Conservation (phyloP, 2,888 invertebrate species). For the Orthosia gothica region DNA sequence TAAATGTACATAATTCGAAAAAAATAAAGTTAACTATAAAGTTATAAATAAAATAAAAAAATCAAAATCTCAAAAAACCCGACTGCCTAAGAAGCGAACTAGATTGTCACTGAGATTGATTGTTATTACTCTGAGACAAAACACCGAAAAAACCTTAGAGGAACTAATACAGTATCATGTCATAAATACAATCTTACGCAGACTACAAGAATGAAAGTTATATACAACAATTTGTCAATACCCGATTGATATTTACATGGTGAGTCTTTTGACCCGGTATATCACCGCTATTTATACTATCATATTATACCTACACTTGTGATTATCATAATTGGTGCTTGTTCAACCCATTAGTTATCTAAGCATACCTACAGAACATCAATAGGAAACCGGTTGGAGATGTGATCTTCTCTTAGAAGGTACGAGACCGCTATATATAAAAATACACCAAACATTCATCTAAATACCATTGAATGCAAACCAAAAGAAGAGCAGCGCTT, state of each 20-base stretch:
- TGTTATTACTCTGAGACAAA: too few relatives aligned
- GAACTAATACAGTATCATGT: neutral
- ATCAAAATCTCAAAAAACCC: too few relatives aligned
- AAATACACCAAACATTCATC: neutral
- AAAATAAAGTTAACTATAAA: too few relatives aligned
- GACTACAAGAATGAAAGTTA: neutral
- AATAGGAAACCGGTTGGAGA: slow-evolving; percentile 18
- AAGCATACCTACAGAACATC: neutral
- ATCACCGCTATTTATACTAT: slow-evolving; percentile 5
- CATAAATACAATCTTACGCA: neutral
- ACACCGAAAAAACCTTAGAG: too few relatives aligned
- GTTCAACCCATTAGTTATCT: slow-evolving; percentile 12
- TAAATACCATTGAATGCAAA: neutral
- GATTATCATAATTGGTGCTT: slow-evolving; percentile 16
- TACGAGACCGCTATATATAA: neutral
- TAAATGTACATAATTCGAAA: too few relatives aligned
- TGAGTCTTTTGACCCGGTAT: neutral
- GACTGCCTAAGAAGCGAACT: too few relatives aligned
- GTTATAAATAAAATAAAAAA: too few relatives aligned
- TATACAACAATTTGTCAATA: neutral
- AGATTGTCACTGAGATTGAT: too few relatives aligned
- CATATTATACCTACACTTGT: neutral
- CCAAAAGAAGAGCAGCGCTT: too few relatives aligned
- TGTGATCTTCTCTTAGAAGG: slow-evolving; percentile 9
- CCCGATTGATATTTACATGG: neutral